Percentiles rank a stretch among this genome's conserved stretches.
Evolutionary conservation across 1,140 invertebrate species (phyloP).

Genomic region (Formica selysi): DNA sequence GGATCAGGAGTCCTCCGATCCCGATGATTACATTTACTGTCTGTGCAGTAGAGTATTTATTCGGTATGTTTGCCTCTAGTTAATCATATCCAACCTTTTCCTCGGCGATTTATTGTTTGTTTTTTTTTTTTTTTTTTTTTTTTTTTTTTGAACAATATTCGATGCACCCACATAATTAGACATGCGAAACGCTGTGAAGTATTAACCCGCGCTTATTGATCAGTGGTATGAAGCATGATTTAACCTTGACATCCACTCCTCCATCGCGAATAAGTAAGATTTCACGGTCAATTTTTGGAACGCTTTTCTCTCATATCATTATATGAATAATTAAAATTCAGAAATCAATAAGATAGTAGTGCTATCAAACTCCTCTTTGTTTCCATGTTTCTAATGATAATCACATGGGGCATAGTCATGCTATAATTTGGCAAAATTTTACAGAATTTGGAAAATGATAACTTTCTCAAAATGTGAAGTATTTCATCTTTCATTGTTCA

Average conservation of each 20-base stretch:
- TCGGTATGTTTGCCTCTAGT: slow-evolving; percentile 64
- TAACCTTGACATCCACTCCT: slow-evolving; percentile 79
- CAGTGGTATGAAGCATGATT: slow-evolving; percentile 79
- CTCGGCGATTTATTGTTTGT: too few relatives aligned
- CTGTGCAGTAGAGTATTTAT: slow-evolving; percentile 83
- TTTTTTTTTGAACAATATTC: neutral
- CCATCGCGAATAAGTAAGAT: neutral
- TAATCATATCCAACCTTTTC: too few relatives aligned
- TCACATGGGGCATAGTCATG: neutral
- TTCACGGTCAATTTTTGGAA: neutral
- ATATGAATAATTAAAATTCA: neutral
- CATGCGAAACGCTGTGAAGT: neutral
- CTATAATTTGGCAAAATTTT: neutral
- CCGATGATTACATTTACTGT: slow-evolving; percentile 82
- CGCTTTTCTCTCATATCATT: neutral
- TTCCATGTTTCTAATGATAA: neutral
- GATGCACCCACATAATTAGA: neutral
- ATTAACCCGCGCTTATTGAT: slow-evolving; percentile 78
- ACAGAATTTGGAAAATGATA: neutral
- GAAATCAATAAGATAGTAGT: neutral
- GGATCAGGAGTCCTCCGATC: slow-evolving; percentile 73
- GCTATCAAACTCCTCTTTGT: neutral
- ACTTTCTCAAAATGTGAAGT: neutral
- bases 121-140: neutral
- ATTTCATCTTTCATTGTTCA: neutral